These are phyloP conservation scores for Acropora yongei DNA, from an alignment of 64 coral and sea anemone genomes.

Conservation along the genomic window DNA sequence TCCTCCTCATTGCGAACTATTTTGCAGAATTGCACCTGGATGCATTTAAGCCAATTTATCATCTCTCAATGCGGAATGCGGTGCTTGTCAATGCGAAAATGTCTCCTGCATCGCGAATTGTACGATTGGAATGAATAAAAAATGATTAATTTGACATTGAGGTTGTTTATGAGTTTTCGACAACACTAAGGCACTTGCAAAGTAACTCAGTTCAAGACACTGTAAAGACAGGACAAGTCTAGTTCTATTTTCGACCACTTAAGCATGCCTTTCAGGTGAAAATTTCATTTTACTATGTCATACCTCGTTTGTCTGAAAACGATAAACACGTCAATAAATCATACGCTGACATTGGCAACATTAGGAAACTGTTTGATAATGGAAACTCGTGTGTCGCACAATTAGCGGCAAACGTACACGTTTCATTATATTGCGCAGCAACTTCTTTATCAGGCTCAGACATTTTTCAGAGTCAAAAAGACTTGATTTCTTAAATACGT, in stretches of 20 bases:
- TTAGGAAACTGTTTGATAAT: not conserved
- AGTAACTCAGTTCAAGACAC: not conserved
- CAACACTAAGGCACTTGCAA: not conserved
- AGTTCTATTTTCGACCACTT: too few relatives aligned
- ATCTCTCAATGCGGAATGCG: not conserved
- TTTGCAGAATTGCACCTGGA: not conserved
- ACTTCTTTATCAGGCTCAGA: too few relatives aligned
- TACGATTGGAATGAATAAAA: conserved; percentile 51
- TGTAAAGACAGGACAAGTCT: too few relatives aligned
- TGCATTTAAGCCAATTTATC: conserved; percentile 18
- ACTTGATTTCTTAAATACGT: not conserved
- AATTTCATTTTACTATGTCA: too few relatives aligned
- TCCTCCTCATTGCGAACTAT: too few relatives aligned
- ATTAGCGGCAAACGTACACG: not conserved
- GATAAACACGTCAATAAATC: conserved; percentile 14
- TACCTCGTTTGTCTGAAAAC: not conserved
- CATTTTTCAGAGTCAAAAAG: too few relatives aligned
- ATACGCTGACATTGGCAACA: conserved; percentile 2
- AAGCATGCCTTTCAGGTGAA: too few relatives aligned
- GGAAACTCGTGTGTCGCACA: not conserved
- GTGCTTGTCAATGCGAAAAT: conserved; percentile 3
- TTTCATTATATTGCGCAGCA: too few relatives aligned
- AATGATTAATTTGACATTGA: not conserved
- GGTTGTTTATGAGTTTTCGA: not conserved
- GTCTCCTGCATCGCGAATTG: conserved; percentile 49